Percentiles rank a stretch among this genome's conserved stretches.
Evolutionary conservation across 2,113 vertebrate species (phyloP).

Genomic region (Psephotus haematonotus): DNA sequence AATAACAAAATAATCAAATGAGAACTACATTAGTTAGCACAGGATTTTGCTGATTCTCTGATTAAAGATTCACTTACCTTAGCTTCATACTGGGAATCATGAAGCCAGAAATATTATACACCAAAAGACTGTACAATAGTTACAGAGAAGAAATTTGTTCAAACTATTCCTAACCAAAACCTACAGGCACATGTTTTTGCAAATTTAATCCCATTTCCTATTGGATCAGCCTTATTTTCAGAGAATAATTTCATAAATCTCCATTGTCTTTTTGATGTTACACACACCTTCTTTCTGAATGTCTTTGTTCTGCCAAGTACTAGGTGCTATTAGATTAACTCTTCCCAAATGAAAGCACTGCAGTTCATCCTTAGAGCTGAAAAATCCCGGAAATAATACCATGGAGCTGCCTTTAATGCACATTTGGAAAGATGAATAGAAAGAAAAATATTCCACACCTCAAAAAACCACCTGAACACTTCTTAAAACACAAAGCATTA

Average conservation of each 20-base stretch:
- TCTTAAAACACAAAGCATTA: neutral
- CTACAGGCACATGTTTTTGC: fast-evolving
- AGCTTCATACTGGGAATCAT: neutral
- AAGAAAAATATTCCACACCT: neutral
- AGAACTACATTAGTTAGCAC: neutral
- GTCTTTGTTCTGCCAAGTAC: neutral
- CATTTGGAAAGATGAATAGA: neutral
- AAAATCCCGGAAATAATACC: neutral
- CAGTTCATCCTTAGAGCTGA: neutral
- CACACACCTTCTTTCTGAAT: neutral
- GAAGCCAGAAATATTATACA: neutral
- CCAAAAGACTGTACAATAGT: neutral
- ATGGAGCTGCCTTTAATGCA: neutral
- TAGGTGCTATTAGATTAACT: neutral
- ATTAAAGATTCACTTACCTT: neutral
- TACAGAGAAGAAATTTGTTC: neutral
- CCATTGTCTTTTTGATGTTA: neutral
- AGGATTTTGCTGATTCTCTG: neutral
- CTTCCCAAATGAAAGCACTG: neutral
- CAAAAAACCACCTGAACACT: neutral
- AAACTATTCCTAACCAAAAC: neutral
- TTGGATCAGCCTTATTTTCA: neutral
- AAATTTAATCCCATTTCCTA: neutral
- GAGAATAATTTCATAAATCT: neutral
- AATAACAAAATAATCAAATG: neutral